Percentiles rank a stretch among this genome's conserved stretches.
Evolutionary conservation across 2,888 invertebrate genomes (phyloP).

Genomic region (Nymphalis c-album): DNA sequence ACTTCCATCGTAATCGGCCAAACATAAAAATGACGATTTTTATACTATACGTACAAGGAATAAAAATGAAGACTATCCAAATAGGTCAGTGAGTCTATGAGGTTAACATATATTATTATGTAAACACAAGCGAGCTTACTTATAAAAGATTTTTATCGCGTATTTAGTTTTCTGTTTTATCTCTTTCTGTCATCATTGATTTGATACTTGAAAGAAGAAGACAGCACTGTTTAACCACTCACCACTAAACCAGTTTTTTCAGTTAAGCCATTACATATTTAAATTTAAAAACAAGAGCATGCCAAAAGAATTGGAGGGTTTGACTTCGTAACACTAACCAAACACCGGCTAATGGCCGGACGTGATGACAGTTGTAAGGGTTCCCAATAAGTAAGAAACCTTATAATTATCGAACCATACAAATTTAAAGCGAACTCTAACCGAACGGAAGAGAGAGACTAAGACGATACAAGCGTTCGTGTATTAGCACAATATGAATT

Average conservation of each 20-base stretch:
- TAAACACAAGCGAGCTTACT: no score
- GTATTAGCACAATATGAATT: conserved; percentile 64
- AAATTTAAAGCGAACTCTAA: conserved; percentile 12
- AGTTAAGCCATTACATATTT: no score
- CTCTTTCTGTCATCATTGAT: no score
- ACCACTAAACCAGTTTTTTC: no score
- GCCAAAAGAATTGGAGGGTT: neutral
- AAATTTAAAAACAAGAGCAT: neutral
- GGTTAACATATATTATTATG: no score
- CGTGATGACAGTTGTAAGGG: conserved; percentile 26
- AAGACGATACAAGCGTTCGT: conserved; percentile 46
- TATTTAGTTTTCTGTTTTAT: no score
- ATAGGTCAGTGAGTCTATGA: neutral
- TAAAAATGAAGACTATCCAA: neutral
- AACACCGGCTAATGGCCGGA: conserved; percentile 17
- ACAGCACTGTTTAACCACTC: no score
- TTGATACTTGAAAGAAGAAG: no score
- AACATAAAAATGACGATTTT: no score
- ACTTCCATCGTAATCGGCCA: no score
- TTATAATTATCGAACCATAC: conserved; percentile 18
- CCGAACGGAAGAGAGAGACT: conserved; percentile 33
- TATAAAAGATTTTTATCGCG: no score
- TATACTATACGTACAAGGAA: neutral
- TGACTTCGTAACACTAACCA: neutral
- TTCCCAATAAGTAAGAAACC: conserved; percentile 36